These are phyloP conservation scores for Catotricha subobsoleta DNA, from an alignment of 2,888 invertebrate species.

Conservation along the genomic window DNA sequence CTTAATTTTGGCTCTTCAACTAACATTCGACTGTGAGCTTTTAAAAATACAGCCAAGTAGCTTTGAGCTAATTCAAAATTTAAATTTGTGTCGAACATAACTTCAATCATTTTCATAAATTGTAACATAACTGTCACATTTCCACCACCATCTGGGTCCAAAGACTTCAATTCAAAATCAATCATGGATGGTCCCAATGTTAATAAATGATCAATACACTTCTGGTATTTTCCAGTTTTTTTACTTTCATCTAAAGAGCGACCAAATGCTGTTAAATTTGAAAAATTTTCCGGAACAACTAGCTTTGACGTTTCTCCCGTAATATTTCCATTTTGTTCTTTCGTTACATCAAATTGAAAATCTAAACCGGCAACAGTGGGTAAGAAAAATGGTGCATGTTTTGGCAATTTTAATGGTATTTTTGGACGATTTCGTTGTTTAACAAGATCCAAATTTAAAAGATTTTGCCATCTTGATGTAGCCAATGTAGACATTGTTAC, in stretches of 20 bases:
- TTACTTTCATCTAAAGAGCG: slow-evolving; percentile 33
- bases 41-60: slow-evolving; percentile 74
- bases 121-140: slow-evolving; percentile 50
- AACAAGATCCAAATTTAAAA: slow-evolving; percentile 70
- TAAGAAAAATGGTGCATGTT: slow-evolving; percentile 88
- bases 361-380: slow-evolving; percentile 75
- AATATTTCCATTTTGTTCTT: slow-evolving; percentile 17
- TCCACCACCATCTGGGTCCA: slow-evolving; percentile 57
- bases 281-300: slow-evolving; percentile 37
- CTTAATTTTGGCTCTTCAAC: slow-evolving; percentile 36
- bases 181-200: slow-evolving; percentile 62
- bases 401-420: slow-evolving; percentile 60
- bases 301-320: slow-evolving; percentile 29
- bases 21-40: slow-evolving; percentile 50
- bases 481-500: slow-evolving; percentile 74
- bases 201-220: slow-evolving; percentile 35
- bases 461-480: slow-evolving; percentile 79
- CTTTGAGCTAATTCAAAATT: slow-evolving; percentile 85
- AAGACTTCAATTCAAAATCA: slow-evolving; percentile 69
- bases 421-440: slow-evolving; percentile 81
- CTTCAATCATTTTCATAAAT: slow-evolving; percentile 56
- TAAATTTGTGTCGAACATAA: slow-evolving; percentile 50
- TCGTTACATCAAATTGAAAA: slow-evolving; percentile 51
- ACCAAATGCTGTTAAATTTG: slow-evolving; percentile 50
- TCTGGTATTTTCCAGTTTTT: slow-evolving; percentile 29